Evolutionary conservation across 1,140 invertebrate species (phyloP).

Genomic region (Neuroterus valhalla): DNA sequence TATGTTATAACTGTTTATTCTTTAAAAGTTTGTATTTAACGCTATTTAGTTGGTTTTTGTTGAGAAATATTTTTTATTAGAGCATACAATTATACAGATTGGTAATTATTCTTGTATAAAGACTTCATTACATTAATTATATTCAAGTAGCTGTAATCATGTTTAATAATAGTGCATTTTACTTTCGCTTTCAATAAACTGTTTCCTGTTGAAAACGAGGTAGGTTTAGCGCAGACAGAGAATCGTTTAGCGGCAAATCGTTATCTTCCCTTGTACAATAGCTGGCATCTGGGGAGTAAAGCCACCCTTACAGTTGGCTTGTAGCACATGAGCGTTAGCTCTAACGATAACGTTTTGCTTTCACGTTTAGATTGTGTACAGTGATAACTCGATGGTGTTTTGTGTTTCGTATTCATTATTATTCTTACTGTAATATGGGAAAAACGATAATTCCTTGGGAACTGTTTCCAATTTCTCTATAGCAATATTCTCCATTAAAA

Average conservation of each 20-base stretch:
- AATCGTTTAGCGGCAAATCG: slow-evolving; percentile 25
- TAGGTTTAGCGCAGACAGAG: slow-evolving; percentile 20
- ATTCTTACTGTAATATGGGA: neutral
- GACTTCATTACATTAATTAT: neutral
- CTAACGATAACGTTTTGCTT: slow-evolving; percentile 24
- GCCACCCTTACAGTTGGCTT: slow-evolving; percentile 11
- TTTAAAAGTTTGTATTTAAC: too few species aligned
- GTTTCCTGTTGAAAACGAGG: slow-evolving; percentile 8
- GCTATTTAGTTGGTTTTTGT: too few species aligned
- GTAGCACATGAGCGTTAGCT: slow-evolving; percentile 15
- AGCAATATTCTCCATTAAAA: neutral
- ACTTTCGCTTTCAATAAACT: slow-evolving; percentile 10
- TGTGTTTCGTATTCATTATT: neutral
- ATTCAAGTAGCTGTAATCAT: neutral
- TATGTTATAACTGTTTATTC: too few species aligned
- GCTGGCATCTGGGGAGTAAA: slow-evolving; percentile 23
- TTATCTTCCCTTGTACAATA: slow-evolving; percentile 26
- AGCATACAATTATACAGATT: too few species aligned
- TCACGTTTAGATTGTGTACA: slow-evolving; percentile 17
- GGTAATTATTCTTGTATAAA: too few species aligned
- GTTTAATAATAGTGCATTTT: neutral
- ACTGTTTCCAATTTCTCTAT: neutral
- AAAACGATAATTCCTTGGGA: neutral
- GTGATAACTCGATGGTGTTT: slow-evolving; percentile 9
- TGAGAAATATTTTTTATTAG: too few species aligned